Evolutionary conservation across 2,113 vertebrate species (phyloP).

Genomic region (Camelus dromedarius): DNA sequence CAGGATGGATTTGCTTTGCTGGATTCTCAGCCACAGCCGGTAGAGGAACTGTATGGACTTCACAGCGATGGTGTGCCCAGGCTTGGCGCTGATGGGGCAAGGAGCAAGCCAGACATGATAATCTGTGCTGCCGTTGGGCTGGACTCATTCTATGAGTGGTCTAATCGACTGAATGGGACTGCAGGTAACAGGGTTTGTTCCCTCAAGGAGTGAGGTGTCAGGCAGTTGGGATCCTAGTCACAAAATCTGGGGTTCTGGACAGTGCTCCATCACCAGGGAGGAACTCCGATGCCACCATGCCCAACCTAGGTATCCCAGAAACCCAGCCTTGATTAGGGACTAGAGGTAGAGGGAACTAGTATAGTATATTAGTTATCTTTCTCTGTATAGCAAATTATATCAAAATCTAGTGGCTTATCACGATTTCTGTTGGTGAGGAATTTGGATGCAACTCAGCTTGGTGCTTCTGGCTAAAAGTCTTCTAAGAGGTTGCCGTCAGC

Average conservation of each 20-base stretch:
- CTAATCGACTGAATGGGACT: not conserved
- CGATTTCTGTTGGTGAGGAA: not conserved
- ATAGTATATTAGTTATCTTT: not conserved
- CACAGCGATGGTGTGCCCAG: not conserved
- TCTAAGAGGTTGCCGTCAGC: not conserved
- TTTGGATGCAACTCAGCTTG: not conserved
- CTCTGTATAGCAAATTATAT: not conserved
- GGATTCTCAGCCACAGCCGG: not conserved
- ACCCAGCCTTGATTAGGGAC: not conserved
- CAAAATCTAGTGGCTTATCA: not conserved
- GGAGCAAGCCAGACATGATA: not conserved
- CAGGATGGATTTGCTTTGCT: not conserved
- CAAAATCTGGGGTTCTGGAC: not conserved
- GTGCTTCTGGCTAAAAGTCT: not conserved
- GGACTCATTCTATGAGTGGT: not conserved
- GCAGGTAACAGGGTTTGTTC: not conserved
- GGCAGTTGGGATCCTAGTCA: not conserved
- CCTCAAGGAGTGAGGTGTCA: not conserved
- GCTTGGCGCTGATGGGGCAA: not conserved
- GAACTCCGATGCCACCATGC: not conserved
- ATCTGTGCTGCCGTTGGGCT: not conserved
- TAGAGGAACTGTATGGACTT: not conserved
- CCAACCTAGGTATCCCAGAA: not conserved
- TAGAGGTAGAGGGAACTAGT: not conserved
- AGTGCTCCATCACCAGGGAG: not conserved